Percentiles rank a stretch among this genome's conserved stretches.
Evolutionary conservation across 1,140 invertebrate genomes (phyloP).

Genomic region (Drosophila tristis): DNA sequence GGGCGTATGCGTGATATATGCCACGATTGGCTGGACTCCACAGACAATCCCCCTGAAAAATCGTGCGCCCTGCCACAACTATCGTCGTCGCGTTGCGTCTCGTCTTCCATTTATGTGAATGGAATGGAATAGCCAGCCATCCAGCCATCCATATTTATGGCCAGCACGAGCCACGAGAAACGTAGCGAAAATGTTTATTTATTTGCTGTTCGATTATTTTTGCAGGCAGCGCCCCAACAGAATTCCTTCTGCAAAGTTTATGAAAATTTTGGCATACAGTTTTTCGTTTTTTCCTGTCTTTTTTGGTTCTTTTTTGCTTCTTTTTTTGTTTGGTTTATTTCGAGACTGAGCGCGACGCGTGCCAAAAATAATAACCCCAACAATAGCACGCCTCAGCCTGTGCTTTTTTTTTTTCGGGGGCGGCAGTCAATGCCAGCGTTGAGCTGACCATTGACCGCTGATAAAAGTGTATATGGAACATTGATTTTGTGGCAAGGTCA

Average conservation of each 20-base stretch:
- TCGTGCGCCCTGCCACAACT: conserved; percentile 10
- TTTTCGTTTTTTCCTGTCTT: conserved; percentile 25
- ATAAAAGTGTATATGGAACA: conserved; percentile 60
- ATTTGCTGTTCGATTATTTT: conserved; percentile 36
- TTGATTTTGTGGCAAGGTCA: conserved; percentile 65
- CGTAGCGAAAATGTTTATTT: conserved; percentile 61
- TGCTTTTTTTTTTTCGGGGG: not conserved
- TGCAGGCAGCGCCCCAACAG: conserved; percentile 12
- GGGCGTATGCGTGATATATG: conserved; percentile 39
- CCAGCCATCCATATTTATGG: not conserved
- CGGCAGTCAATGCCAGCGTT: not conserved
- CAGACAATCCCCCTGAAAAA: no score
- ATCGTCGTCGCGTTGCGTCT: conserved; percentile 13
- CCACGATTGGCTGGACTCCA: conserved; percentile 15
- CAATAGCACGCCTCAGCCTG: conserved; percentile 25
- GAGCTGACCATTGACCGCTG: conserved; percentile 29
- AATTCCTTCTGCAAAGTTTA: conserved; percentile 69
- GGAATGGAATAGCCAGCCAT: no score
- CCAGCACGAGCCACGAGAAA: no score
- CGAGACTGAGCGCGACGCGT: conserved; percentile 63
- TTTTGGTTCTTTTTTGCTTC: conserved; percentile 10
- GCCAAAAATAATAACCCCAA: conserved; percentile 80
- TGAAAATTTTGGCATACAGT: conserved; percentile 57
- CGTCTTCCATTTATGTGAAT: conserved; percentile 3
- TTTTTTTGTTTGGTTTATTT: conserved; percentile 60